These are phyloP conservation scores for Oligia strigilis DNA, from an alignment of 2,888 invertebrate species.

Conservation along the genomic window DNA sequence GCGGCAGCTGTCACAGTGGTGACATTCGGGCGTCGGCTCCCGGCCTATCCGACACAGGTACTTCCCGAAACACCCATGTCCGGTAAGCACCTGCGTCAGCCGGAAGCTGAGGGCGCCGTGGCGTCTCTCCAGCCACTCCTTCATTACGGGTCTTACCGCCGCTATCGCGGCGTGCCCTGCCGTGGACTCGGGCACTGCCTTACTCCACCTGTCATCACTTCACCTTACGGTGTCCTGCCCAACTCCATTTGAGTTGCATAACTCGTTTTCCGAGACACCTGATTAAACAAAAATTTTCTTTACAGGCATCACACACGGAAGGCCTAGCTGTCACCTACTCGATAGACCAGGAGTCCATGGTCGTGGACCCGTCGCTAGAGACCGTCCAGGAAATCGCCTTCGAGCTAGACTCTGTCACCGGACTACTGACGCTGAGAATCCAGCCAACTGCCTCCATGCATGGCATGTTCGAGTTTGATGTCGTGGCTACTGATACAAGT, in stretches of 20 bases:
- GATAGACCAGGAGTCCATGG: constrained; percentile 80
- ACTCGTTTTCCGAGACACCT: too few species aligned
- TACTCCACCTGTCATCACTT: background rate
- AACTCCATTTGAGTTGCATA: too few species aligned
- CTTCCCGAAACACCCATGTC: too few species aligned
- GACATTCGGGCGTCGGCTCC: too few species aligned
- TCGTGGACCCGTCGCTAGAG: constrained; percentile 83
- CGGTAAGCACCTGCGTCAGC: too few species aligned
- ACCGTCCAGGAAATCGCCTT: constrained; percentile 83
- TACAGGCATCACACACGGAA: constrained; percentile 91
- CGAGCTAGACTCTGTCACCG: constrained; percentile 79
- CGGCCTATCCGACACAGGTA: too few species aligned
- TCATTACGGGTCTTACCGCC: too few species aligned
- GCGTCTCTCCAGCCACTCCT: too few species aligned
- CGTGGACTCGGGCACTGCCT: background rate
- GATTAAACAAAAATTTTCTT: background rate
- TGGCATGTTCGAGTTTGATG: constrained; percentile 91
- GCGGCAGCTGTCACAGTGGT: too few species aligned
- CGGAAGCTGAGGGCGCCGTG: too few species aligned
- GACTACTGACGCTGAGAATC: constrained; percentile 88
- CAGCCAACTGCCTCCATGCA: constrained; percentile 89
- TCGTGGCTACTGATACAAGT: constrained; percentile 90
- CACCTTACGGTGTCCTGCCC: too few species aligned
- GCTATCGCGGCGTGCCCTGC: too few species aligned
- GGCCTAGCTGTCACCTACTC: constrained; percentile 82